Evolutionary conservation across 2,113 vertebrate genomes (phyloP), one percentile per base, ranked within the genome.

Genomic region (Tiliqua scincoides): DNA sequence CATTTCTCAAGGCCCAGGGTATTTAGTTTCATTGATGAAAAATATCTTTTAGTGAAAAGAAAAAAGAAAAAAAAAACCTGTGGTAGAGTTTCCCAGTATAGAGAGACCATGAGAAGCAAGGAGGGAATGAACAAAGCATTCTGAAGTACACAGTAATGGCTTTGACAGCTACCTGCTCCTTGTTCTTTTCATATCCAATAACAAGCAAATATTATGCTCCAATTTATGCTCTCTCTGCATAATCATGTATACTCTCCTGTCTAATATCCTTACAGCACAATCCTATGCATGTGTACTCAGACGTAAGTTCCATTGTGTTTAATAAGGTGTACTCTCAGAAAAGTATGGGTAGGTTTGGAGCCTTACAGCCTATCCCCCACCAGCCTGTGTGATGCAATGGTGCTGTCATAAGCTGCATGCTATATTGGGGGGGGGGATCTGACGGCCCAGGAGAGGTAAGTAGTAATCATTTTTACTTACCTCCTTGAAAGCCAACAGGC

Each of bases 21-120:
- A 89, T 73, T 73, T 85, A 76, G 59, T 52, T 91, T 80, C 52
- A 80, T 81, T 90, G 89, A 82, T 74, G 89, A 35, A 68, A 85
- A 92, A 65, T 77, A 86, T 14, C 30, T 82, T 70, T 77, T 37
- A 54, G 3, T 80, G 89, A 76, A 86, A 71, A 86, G 88, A 75
- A 86, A 23, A 35, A 27, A n/a, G n/a, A n/a, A n/a, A n/a, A n/a
- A 54, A 54, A 54, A 54, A 54, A 54, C 12, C 6, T 54, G 12
- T 54, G 17, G 54, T 57, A 57, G 15, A 27, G 70, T 85, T 88
- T 6, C 71, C 63, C 86, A 65, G 79, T 84, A 79, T 30, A 32
- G 7, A 62, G 89, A 90, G 90, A 71, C 80, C 79, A 6, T 76
- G 65, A 6, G 21, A 54, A 87, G 83, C 1, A 43, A 70, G 11